Evolutionary conservation across 2,888 invertebrate genomes (phyloP).

Genomic region (Eulithis prunata): DNA sequence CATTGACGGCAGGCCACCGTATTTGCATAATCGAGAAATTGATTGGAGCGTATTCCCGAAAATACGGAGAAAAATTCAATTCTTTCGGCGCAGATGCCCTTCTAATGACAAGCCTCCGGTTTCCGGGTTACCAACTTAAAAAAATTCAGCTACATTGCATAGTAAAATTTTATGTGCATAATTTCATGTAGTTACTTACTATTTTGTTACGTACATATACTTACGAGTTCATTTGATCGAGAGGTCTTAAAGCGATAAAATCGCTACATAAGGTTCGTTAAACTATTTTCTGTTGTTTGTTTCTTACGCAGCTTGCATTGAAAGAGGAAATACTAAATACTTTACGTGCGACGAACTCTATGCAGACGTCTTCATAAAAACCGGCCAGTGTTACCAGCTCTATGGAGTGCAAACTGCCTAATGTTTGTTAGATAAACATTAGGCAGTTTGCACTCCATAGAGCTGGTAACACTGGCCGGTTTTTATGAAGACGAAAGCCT

Average conservation of each 20-base stretch:
- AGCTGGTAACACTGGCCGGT: constrained; percentile 32
- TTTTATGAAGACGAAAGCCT: constrained; percentile 52
- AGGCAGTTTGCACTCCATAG: background rate
- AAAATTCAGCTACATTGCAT: background rate
- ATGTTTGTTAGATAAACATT: background rate
- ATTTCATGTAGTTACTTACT: too few relatives aligned
- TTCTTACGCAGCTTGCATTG: too few relatives aligned
- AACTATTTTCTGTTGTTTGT: too few relatives aligned
- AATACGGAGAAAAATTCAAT: constrained; percentile 68
- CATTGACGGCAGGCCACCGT: constrained; percentile 61
- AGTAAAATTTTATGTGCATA: too few relatives aligned
- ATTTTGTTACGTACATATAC: too few relatives aligned
- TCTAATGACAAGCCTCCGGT: constrained; percentile 63
- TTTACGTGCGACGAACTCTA: too few relatives aligned
- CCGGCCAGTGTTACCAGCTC: constrained; percentile 29
- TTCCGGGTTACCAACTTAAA: constrained; percentile 33
- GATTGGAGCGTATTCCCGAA: constrained; percentile 76
- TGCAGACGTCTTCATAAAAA: constrained; percentile 43
- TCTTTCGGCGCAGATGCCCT: constrained; percentile 65
- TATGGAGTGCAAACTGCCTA: background rate
- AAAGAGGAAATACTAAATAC: too few relatives aligned
- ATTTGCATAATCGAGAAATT: constrained; percentile 81
- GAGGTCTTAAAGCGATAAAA: too few relatives aligned
- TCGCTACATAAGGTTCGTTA: too few relatives aligned
- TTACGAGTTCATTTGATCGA: too few relatives aligned